Conservation (phyloP, 2,113 vertebrate genomes). For the Sylvietta virens region DNA sequence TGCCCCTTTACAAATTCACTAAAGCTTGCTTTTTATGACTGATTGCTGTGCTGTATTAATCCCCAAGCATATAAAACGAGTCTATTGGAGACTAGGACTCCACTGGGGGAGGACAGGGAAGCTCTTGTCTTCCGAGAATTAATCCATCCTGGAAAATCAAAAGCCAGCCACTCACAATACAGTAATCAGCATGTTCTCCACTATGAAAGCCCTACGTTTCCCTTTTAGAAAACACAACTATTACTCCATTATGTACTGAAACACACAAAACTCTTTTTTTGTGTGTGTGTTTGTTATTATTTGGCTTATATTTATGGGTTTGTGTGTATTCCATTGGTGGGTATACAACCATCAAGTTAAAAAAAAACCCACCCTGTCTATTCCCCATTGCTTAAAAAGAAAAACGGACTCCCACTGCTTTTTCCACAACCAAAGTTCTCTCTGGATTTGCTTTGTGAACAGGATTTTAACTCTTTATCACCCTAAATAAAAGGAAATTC, state of each 20-base stretch:
- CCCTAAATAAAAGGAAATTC: not conserved
- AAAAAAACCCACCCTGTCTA: constrained; percentile 48
- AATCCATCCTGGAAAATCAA: constrained; percentile 78
- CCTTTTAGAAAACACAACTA: constrained; percentile 78
- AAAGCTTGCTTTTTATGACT: constrained; percentile 75
- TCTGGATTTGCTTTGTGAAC: constrained; percentile 11
- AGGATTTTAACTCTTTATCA: constrained; percentile 64
- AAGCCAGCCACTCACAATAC: constrained; percentile 87
- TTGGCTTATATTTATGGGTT: constrained; percentile 70
- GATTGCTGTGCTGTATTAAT: constrained; percentile 81
- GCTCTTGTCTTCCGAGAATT: constrained; percentile 76
- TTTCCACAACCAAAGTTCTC: constrained; percentile 10
- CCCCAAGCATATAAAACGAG: constrained; percentile 74
- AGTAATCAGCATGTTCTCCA: constrained; percentile 85
- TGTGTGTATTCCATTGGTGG: constrained; percentile 53
- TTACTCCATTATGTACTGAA: constrained; percentile 64
- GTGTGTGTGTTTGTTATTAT: constrained; percentile 68
- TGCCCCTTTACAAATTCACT: constrained; percentile 69
- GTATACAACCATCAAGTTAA: constrained; percentile 51
- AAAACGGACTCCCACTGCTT: constrained; percentile 66
- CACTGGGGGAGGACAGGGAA: constrained; percentile 73
- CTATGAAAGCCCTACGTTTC: constrained; percentile 74
- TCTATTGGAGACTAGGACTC: constrained; percentile 73
- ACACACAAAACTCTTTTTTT: constrained; percentile 52
- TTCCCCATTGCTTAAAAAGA: constrained; percentile 64